Evolutionary conservation across 2,113 vertebrate species (phyloP).

Genomic region (Paracyprichromis sp.): DNA sequence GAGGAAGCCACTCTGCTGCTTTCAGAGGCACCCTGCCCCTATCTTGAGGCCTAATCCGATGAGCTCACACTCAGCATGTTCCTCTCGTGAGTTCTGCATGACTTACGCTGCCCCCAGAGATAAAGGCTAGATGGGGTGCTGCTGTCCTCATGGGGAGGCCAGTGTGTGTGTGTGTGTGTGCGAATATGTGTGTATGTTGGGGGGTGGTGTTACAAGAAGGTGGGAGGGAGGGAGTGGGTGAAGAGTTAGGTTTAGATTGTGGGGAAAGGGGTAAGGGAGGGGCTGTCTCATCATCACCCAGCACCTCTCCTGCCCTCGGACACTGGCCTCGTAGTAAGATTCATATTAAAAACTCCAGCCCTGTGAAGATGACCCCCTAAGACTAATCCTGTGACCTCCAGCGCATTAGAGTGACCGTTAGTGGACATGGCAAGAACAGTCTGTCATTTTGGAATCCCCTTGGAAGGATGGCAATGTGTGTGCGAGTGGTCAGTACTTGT

Average conservation of each 20-base stretch:
- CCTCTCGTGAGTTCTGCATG: conserved; percentile 73
- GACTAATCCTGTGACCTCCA: conserved; percentile 72
- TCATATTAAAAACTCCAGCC: conserved; percentile 60
- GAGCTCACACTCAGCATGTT: conserved; percentile 71
- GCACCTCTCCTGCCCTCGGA: conserved; percentile 39
- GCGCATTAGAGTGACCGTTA: conserved; percentile 72
- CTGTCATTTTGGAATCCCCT: conserved; percentile 42
- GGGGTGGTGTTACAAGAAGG: neutral
- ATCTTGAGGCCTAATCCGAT: conserved; percentile 64
- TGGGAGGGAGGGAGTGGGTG: conserved; percentile 32
- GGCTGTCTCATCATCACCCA: conserved; percentile 39
- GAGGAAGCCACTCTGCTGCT: conserved; percentile 12
- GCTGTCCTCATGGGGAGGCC: conserved; percentile 27
- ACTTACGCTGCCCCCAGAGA: conserved; percentile 68
- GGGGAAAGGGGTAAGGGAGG: conserved; percentile 3
- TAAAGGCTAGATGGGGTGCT: conserved; percentile 49
- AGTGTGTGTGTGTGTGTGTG: neutral
- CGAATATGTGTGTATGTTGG: neutral
- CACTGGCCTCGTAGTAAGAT: conserved; percentile 69
- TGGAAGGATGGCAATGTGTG: neutral
- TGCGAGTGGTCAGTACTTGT: conserved; percentile 2
- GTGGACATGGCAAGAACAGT: conserved; percentile 63
- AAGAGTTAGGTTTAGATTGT: conserved; percentile 5
- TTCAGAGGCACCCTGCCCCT: conserved; percentile 37
- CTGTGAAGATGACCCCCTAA: conserved; percentile 59